Percentiles rank a stretch among this genome's conserved stretches.
Conservation (phyloP, 2,113 vertebrate species). For the Cromileptes altivelis region DNA sequence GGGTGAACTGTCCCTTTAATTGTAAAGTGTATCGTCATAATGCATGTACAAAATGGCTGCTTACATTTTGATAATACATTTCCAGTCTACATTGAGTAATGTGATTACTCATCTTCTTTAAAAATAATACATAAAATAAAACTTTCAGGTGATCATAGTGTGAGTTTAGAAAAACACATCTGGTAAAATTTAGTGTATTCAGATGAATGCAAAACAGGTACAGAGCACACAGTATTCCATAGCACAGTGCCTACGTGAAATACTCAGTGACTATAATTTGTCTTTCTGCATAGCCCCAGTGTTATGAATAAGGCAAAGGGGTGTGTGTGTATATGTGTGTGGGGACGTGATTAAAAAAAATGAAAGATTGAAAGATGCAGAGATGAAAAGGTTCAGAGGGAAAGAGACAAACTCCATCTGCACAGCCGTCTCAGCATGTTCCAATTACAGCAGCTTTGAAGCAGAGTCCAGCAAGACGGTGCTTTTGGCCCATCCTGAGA, state of each 20-base stretch:
- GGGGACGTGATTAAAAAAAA: constrained; percentile 30
- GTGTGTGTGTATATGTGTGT: background rate
- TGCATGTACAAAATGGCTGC: background rate
- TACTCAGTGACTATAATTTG: constrained; percentile 47
- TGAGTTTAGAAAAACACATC: background rate
- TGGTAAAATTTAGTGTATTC: background rate
- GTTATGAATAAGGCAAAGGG: constrained; percentile 37
- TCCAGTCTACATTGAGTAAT: background rate
- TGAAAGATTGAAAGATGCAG: constrained; percentile 50
- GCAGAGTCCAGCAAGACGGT: constrained; percentile 59
- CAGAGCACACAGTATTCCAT: constrained; percentile 5
- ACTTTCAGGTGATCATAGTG: background rate
- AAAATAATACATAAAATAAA: background rate
- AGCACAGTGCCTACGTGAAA: constrained; percentile 29
- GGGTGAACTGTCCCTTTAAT: no score
- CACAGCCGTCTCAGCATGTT: constrained; percentile 75
- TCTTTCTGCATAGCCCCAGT: constrained; percentile 20
- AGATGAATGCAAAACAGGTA: background rate
- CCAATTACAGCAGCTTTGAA: constrained; percentile 79
- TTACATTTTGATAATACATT: constrained; percentile 1
- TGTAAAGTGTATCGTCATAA: background rate
- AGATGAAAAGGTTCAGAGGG: constrained; percentile 62
- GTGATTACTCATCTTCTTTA: background rate
- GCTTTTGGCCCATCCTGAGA: constrained; percentile 54
- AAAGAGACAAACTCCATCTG: constrained; percentile 47